Conservation (phyloP, 2,113 vertebrate genomes). For the Zosterops borbonicus region DNA sequence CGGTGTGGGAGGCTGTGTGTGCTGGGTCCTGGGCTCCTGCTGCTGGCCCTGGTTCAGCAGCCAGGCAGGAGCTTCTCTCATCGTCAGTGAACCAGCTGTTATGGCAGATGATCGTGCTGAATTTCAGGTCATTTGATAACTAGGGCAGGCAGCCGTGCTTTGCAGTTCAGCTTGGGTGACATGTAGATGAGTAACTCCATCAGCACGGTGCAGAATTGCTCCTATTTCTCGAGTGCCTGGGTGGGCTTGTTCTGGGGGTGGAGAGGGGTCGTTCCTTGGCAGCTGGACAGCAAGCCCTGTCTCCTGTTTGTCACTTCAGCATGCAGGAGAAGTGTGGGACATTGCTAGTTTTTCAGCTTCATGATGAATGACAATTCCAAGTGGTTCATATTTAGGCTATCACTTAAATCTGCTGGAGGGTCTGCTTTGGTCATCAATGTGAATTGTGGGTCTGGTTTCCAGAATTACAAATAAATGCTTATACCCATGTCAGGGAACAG, state of each 20-base stretch:
- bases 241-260: background rate
- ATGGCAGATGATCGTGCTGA: slow-evolving; percentile 15
- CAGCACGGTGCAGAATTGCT: background rate
- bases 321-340: fast-evolving
- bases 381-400: background rate
- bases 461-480: background rate
- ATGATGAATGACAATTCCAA: background rate
- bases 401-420: background rate
- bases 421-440: background rate
- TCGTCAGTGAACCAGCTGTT: slow-evolving; percentile 37
- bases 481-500: background rate
- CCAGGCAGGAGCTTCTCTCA: background rate
- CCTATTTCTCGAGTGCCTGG: background rate
- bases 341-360: background rate
- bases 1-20: background rate
- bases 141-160: slow-evolving; percentile 13
- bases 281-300: background rate
- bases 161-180: slow-evolving; percentile 50
- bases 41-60: slow-evolving; percentile 5
- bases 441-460: background rate
- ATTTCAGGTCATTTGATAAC: slow-evolving; percentile 69
- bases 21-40: fast-evolving
- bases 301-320: background rate
- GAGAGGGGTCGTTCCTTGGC: background rate
- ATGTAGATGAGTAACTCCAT: background rate